phyloP scores from a whole-genome alignment of 2,888 invertebrate genomes.

The Oscheius sp. region DNA sequence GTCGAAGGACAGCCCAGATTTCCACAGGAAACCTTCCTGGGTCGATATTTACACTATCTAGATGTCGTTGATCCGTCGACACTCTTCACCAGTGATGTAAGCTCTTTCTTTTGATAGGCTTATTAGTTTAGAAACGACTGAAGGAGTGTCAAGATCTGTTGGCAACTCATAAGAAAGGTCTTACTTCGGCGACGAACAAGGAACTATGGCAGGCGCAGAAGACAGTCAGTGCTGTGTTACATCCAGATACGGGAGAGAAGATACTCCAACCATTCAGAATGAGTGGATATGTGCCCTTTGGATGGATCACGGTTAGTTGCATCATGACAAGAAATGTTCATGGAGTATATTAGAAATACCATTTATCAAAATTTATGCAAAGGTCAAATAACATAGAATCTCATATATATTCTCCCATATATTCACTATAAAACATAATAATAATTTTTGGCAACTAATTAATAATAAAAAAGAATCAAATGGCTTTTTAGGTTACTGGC shows the following conservation, averaged over 20 bases:
- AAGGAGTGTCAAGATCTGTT: constrained; percentile 71
- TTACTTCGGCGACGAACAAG: constrained; percentile 65
- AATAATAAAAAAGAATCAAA: neutral
- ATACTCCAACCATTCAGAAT: constrained; percentile 74
- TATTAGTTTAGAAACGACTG: constrained; percentile 67
- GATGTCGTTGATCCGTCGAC: constrained; percentile 74
- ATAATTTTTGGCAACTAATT: too few relatives aligned
- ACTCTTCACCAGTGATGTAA: constrained; percentile 72
- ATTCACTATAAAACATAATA: too few relatives aligned
- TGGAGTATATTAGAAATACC: too few relatives aligned
- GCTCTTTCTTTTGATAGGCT: constrained; percentile 20
- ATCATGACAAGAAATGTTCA: neutral
- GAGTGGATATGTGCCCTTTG: constrained; percentile 74
- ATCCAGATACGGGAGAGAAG: constrained; percentile 72
- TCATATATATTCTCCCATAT: too few relatives aligned
- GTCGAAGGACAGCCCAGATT: constrained; percentile 56
- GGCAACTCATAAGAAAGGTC: constrained; percentile 70
- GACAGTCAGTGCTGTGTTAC: constrained; percentile 69
- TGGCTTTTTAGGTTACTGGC: constrained; percentile 71
- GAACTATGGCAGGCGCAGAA: constrained; percentile 74
- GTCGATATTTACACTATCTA: constrained; percentile 72
- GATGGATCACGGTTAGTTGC: constrained; percentile 72
- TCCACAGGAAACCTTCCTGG: constrained; percentile 71
- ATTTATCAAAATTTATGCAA: too few relatives aligned
- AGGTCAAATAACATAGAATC: too few relatives aligned